These are phyloP conservation scores for Eurois occulta DNA, from an alignment of 2,888 invertebrate species.

Conservation along the genomic window DNA sequence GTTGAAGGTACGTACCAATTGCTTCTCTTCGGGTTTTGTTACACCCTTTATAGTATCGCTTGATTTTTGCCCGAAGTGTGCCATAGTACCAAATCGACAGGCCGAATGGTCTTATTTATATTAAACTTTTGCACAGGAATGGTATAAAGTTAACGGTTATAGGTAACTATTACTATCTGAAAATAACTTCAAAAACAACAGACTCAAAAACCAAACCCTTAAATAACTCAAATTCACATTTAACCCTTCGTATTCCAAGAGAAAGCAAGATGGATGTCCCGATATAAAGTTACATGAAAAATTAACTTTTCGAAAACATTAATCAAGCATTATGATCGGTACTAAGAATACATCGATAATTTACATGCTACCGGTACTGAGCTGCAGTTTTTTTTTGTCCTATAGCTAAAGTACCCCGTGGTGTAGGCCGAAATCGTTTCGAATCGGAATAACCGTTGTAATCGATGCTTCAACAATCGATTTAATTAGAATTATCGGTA, in stretches of 20 bases:
- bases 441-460: slow-evolving; percentile 79
- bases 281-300: slow-evolving; percentile 66
- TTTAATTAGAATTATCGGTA: slow-evolving; percentile 88
- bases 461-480: slow-evolving; percentile 88
- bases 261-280: slow-evolving; percentile 60
- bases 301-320: slow-evolving; percentile 64
- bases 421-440: slow-evolving; percentile 83
- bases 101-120: too few species aligned
- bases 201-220: background rate
- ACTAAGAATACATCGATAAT: slow-evolving; percentile 73
- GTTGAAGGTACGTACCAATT: too few species aligned
- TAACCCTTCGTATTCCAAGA: slow-evolving; percentile 42
- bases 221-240: slow-evolving; percentile 33
- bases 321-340: slow-evolving; percentile 65
- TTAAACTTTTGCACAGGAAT: too few species aligned
- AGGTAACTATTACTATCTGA: background rate
- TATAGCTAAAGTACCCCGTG: slow-evolving; percentile 73
- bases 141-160: too few species aligned
- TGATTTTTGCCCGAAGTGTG: too few species aligned
- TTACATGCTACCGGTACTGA: slow-evolving; percentile 82
- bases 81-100: too few species aligned
- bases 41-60: too few species aligned
- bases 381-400: slow-evolving; percentile 67
- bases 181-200: background rate
- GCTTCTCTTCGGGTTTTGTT: too few species aligned